These are phyloP conservation scores for Siniperca knerii DNA, from an alignment of 2,113 vertebrate genomes.

Conservation along the genomic window DNA sequence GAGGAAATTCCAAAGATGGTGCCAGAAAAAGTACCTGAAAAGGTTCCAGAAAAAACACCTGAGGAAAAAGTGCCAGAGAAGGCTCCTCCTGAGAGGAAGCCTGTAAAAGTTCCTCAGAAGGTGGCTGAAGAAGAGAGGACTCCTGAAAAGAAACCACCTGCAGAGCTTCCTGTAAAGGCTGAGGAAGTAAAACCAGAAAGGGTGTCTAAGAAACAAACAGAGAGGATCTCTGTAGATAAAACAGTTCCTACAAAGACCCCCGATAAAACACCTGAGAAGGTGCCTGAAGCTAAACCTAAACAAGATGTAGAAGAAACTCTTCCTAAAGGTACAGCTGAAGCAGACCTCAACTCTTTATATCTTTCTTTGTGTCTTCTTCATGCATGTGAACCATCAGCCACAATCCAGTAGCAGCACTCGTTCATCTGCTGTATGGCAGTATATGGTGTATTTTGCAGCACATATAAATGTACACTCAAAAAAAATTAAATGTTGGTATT, in stretches of 20 bases:
- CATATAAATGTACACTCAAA: neutral
- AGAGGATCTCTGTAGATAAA: slow-evolving; percentile 27
- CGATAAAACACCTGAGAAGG: slow-evolving; percentile 62
- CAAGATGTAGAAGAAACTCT: slow-evolving; percentile 37
- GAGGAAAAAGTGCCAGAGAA: neutral
- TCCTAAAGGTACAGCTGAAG: slow-evolving; percentile 74
- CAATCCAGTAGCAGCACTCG: slow-evolving; percentile 1
- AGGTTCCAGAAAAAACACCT: neutral
- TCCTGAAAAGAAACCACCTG: slow-evolving; percentile 25
- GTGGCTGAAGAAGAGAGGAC: slow-evolving; percentile 7
- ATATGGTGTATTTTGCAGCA: neutral
- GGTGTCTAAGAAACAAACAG: slow-evolving; percentile 30
- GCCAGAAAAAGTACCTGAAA: slow-evolving; percentile 28
- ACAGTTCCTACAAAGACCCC: slow-evolving; percentile 33
- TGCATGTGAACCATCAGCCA: slow-evolving; percentile 15
- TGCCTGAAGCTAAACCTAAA: slow-evolving; percentile 78
- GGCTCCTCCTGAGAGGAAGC: slow-evolving; percentile 12
- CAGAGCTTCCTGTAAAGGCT: neutral
- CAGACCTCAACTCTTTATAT: slow-evolving; percentile 20
- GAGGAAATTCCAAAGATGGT: slow-evolving; percentile 18
- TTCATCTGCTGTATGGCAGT: no score
- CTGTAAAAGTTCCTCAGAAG: slow-evolving; percentile 29
- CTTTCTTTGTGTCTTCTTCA: slow-evolving; percentile 23
- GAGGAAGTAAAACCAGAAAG: slow-evolving; percentile 26
- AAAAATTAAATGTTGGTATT: neutral